phyloP scores from a whole-genome alignment of 2,797 vertebrate species.

The Amblyraja radiata region DNA sequence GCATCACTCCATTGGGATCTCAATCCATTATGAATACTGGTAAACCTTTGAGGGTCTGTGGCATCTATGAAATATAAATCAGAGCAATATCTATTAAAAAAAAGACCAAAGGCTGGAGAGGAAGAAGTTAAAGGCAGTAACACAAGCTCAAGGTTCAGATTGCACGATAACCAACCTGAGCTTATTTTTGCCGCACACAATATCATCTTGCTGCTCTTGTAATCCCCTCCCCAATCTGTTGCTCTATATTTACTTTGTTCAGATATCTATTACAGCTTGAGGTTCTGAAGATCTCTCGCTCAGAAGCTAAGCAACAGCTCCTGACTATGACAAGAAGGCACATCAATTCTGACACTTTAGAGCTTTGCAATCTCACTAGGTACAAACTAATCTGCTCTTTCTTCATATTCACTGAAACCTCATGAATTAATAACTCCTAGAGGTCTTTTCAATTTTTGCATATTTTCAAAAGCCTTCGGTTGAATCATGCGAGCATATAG shows the following conservation, averaged over 20 bases:
- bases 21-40: neutral
- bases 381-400: conserved; percentile 32
- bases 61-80: neutral
- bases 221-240: conserved; percentile 1
- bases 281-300: neutral
- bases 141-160: conserved; percentile 27
- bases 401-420: conserved; percentile 30
- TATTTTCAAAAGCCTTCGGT: conserved; percentile 36
- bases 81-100: conserved; percentile 11
- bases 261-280: conserved; percentile 23
- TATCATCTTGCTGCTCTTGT: neutral
- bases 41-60: neutral
- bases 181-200: neutral
- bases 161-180: neutral
- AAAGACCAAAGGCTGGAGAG: neutral
- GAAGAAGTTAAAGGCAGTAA: neutral
- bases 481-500: conserved; percentile 29
- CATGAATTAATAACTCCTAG: conserved; percentile 38
- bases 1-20: neutral
- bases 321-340: neutral
- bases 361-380: conserved; percentile 29
- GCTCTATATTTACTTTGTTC: neutral
- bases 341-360: conserved; percentile 22
- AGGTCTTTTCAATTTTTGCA: conserved; percentile 32
- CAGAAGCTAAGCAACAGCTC: neutral